Evolutionary conservation across 2,888 invertebrate genomes (phyloP).

Genomic region (Oscheius sp.): DNA sequence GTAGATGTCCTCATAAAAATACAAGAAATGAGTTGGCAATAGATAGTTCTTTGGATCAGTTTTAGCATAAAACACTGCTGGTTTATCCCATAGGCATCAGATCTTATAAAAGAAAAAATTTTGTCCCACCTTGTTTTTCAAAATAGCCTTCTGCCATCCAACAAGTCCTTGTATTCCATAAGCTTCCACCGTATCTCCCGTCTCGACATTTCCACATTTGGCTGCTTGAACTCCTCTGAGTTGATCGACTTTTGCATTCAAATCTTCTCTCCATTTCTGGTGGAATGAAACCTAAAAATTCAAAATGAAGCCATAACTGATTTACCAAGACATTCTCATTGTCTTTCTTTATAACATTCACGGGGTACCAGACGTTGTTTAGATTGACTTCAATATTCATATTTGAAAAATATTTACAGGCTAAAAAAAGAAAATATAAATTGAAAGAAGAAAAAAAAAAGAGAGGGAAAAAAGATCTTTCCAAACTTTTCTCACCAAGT

Average conservation of each 20-base stretch:
- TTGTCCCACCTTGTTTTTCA: conserved; percentile 24
- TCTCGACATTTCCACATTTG: conserved; percentile 3
- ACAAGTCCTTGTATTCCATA: background rate
- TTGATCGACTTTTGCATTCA: conserved; percentile 6
- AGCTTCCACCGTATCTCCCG: conserved; percentile 18
- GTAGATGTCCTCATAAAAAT: no score
- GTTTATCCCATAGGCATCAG: no score
- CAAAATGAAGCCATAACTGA: background rate
- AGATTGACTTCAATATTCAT: conserved; percentile 30
- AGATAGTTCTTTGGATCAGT: no score
- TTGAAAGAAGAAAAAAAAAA: background rate
- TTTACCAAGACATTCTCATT: background rate
- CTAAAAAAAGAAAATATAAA: background rate
- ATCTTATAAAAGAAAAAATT: no score
- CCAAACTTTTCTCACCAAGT: background rate
- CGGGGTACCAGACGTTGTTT: conserved; percentile 22
- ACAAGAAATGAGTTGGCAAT: no score
- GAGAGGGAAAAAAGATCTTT: background rate
- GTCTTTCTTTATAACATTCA: conserved; percentile 12
- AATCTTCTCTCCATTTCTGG: conserved; percentile 3
- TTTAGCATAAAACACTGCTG: no score
- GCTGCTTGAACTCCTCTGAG: conserved; percentile 1
- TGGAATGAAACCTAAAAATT: conserved; percentile 9
- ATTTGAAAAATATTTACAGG: conserved; percentile 1
- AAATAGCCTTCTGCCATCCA: conserved; percentile 23